Base-by-base conservation (phyloP, 2,888 invertebrate genomes). In the Nomada goodeniana region DNA sequence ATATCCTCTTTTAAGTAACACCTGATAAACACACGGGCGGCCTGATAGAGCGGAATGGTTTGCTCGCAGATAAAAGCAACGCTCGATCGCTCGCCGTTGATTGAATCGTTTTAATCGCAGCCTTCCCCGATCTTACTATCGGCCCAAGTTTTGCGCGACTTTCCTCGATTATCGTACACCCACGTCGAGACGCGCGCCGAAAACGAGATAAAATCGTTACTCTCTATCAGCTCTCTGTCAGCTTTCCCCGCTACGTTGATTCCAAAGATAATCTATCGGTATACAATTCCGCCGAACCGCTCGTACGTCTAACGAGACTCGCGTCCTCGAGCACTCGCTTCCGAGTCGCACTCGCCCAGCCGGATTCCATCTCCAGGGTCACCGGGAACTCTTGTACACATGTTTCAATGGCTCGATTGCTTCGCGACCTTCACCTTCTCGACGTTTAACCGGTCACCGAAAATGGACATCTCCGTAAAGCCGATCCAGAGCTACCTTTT, bases 291-390 rank as follows among this genome's bases (percentile, higher is more conserved):
- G n/a, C n/a, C 47, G n/a, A 60, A 67, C 57, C 26, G 29, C 11
- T 29, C 23, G 15, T 11, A 2, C 15, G 5, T 13, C 23, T 52
- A 44, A 55, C 44, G 59, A 55, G 59, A 69, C 47, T 44, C n/a
- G 42, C 64, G 73, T 75, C 42, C 29, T 74, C 69, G 29, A 73
- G 72, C 63, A 75, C 70, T 65, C 50, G 65, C 69, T 82, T 73
- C 69, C 70, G 74, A 69, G 76, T 59, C 75, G 53, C 69, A 86
- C 82, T 82, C 73, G 84, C 69, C 71, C 69, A 60, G 80, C 86
- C 82, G 82, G 82, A 84, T 85, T 85, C 79, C 85, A 84, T 42
- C 57, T 71, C 81, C 85, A 84, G 74, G 83, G 79, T 71, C 86
- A 65, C 42, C 71, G 72, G 59, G 60, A 53, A 70, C 63, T 52